Evolutionary conservation across 2,888 invertebrate genomes (phyloP).

Genomic region (Mactromeris polynyma): DNA sequence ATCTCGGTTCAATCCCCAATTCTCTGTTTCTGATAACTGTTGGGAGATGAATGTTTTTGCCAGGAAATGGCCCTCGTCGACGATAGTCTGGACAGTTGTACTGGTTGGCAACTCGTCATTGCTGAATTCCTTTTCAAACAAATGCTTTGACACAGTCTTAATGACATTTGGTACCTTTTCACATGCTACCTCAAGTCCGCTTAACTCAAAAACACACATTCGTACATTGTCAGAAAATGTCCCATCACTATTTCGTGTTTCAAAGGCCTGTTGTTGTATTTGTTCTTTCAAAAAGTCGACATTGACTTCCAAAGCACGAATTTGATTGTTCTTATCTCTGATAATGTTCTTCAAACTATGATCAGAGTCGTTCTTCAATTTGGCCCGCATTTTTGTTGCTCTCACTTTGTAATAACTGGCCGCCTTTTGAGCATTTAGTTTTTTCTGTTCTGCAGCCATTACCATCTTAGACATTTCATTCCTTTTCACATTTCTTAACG

Average conservation of each 20-base stretch:
- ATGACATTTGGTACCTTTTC: constrained; percentile 21
- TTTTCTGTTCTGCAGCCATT: background rate
- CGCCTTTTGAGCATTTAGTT: background rate
- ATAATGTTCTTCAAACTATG: background rate
- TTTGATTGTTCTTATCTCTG: background rate
- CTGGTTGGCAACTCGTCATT: constrained; percentile 14
- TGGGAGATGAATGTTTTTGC: constrained; percentile 48
- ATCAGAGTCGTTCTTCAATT: background rate
- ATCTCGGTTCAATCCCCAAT: constrained; percentile 53
- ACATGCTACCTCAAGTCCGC: constrained; percentile 39
- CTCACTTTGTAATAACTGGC: background rate
- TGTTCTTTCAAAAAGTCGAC: background rate
- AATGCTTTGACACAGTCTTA: background rate
- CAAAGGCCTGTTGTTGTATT: background rate
- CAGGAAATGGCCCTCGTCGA: constrained; percentile 56
- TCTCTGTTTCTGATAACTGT: constrained; percentile 24
- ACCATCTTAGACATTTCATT: too few relatives aligned
- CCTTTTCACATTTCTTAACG: too few relatives aligned
- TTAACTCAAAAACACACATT: constrained; percentile 34
- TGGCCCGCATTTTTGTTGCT: background rate
- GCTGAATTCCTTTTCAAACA: background rate
- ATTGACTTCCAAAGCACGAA: background rate
- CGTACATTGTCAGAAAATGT: constrained; percentile 19
- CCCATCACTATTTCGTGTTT: constrained; percentile 28
- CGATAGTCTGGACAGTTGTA: constrained; percentile 26